Percentiles rank a stretch among this genome's conserved stretches.
These are phyloP conservation scores for Scelioninae gen. 2 DNA, from an alignment of 2,888 invertebrate genomes.

Conservation along the genomic window DNA sequence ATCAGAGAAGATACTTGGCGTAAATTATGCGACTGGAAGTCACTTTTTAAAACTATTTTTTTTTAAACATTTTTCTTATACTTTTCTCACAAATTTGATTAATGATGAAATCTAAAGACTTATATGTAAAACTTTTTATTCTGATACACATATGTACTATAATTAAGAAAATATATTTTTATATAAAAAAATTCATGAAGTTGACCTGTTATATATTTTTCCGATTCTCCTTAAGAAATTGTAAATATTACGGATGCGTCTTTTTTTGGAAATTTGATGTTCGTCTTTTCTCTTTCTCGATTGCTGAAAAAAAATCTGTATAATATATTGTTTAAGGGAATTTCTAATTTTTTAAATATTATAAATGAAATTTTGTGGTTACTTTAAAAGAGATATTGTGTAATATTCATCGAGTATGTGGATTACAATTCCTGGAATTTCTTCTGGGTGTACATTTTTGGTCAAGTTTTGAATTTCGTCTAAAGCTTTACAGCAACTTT, in stretches of 20 bases:
- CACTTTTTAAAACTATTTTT: no score
- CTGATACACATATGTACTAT: no score
- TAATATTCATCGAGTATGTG: conserved; percentile 16
- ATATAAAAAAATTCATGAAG: no score
- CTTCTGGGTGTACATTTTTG: conserved; percentile 10
- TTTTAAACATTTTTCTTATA: no score
- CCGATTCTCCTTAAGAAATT: conserved; percentile 4
- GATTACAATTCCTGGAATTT: conserved; percentile 6
- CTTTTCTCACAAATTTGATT: no score
- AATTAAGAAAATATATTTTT: no score
- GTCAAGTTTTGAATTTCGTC: not conserved
- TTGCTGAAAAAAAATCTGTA: not conserved
- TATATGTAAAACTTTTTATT: no score
- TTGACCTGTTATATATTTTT: no score
- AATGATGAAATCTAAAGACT: no score
- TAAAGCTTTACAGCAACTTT: conserved; percentile 14
- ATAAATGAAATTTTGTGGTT: not conserved
- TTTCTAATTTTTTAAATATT: no score
- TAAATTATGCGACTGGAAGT: no score
- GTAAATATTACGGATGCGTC: not conserved
- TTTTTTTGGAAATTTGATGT: not conserved
- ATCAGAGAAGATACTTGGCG: no score
- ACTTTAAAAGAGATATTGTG: conserved; percentile 15
- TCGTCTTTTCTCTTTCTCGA: not conserved
- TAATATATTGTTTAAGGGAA: not conserved